Evolutionary conservation across 2,797 vertebrate genomes (phyloP), one percentile per base, ranked within the genome.

Genomic region (Uromys caudimaculatus): DNA sequence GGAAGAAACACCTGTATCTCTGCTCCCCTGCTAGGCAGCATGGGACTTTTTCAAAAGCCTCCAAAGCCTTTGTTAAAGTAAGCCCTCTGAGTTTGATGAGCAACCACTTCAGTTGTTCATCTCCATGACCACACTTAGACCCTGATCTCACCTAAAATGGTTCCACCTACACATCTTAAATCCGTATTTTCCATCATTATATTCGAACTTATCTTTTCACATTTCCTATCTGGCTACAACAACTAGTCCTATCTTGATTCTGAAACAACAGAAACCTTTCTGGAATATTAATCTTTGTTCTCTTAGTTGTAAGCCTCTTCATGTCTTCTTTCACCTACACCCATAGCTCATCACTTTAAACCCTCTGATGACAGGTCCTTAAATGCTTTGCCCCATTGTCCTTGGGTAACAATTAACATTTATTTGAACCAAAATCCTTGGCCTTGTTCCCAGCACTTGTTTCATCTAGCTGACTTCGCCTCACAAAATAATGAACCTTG

Each of bases 231-330:
- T 21, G 89, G 10, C 24, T 73, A 93, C 27, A 41, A 19, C 6
- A 90, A 23, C 16, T 69, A 38, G 12, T 62, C 6, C 13, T 83
- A 6, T 41, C 95, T 81, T 69, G 1, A 64, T 79, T 84, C 35
- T 91, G 54, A 75, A 91, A 86, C 0, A 44, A 38, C 0, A 81
- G 44, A 95, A 84, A 58, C 23, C 1, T 71, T 73, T 67, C 47
- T 56, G 60, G 14, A 71, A 35, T 78, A 6, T 41, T 38, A 81
- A 41, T 23, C 12, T 77, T 47, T 81, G 47, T 29, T 71, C 71
- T 92, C 62, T 85, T 79, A 82, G 78, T 62, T 95, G 17, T 71
- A 79, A 96, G 38, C 41, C 23, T 7, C 12, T 91, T 82, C 6
- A 16, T 92, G 16, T 62, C 58, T 77, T 94, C 23, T 47, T 85